These are phyloP conservation scores for Zosterops hypoxanthus DNA, from an alignment of 2,113 vertebrate genomes.

Conservation along the genomic window DNA sequence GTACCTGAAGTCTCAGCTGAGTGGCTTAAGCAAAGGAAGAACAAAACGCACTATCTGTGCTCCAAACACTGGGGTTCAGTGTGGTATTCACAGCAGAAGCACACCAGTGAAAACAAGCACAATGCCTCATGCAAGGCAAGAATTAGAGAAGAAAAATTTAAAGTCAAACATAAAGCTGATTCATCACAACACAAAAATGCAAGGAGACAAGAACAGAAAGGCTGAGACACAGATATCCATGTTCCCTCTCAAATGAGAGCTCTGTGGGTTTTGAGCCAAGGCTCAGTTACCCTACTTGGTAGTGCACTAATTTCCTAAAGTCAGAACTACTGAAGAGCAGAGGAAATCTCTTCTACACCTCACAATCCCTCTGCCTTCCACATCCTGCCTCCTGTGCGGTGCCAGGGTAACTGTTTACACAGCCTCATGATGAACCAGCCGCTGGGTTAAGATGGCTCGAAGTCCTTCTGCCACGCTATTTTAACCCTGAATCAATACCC, in stretches of 20 bases:
- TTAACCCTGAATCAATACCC: neutral
- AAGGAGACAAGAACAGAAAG: neutral
- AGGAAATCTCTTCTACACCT: neutral
- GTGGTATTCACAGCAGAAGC: neutral
- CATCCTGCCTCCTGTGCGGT: neutral
- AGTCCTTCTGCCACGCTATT: neutral
- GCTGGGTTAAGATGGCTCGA: neutral
- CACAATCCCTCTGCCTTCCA: neutral
- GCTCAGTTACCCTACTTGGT: neutral
- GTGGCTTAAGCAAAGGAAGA: neutral
- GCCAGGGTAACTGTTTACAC: conserved; percentile 43
- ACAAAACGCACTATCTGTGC: neutral
- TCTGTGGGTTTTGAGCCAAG: neutral
- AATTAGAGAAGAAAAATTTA: neutral
- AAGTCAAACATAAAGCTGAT: neutral
- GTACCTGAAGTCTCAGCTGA: neutral
- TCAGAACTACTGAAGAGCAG: neutral
- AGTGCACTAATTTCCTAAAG: neutral
- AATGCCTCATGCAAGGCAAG: neutral
- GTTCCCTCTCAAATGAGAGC: neutral
- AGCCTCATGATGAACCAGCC: neutral
- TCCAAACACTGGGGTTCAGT: neutral
- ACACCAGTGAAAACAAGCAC: neutral
- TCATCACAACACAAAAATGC: neutral
- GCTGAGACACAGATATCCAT: neutral